Conservation (phyloP, 2,797 vertebrate species). For the Echeneis naucrates region DNA sequence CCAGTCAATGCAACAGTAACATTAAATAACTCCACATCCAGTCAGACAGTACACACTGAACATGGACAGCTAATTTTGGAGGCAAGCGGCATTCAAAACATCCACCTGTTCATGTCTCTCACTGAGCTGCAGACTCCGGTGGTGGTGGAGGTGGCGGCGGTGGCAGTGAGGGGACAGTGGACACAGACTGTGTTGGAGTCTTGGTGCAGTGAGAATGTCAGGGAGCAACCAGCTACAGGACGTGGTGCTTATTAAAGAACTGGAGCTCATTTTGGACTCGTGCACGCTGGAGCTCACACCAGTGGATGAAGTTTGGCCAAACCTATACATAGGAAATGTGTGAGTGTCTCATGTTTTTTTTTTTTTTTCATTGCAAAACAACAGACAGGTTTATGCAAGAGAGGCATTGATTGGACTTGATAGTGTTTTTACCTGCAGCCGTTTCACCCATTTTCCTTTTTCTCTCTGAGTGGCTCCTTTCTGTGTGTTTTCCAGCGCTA, state of each 20-base stretch:
- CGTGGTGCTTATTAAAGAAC: slow-evolving; percentile 80
- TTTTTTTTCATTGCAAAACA: slow-evolving; percentile 8
- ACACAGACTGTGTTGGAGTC: slow-evolving; percentile 29
- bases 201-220: slow-evolving; percentile 76
- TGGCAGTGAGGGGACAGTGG: slow-evolving; percentile 27
- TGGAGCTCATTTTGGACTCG: slow-evolving; percentile 85
- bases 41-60: slow-evolving; percentile 44
- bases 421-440: neutral
- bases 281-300: slow-evolving; percentile 84
- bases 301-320: slow-evolving; percentile 87
- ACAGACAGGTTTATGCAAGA: neutral
- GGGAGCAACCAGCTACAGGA: slow-evolving; percentile 65
- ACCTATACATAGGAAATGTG: slow-evolving; percentile 86
- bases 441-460: neutral
- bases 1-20: slow-evolving; percentile 62
- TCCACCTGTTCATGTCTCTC: slow-evolving; percentile 82
- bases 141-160: too few species aligned
- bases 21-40: slow-evolving; percentile 59
- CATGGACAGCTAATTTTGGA: slow-evolving; percentile 77
- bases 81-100: slow-evolving; percentile 51
- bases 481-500: slow-evolving; percentile 66
- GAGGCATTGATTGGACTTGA: neutral
- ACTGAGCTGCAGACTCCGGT: slow-evolving; percentile 41
- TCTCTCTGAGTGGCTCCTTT: neutral
- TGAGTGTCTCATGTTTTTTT: slow-evolving; percentile 78